phyloP scores from a whole-genome alignment of 2,888 invertebrate genomes.

The Dicycla oo region DNA sequence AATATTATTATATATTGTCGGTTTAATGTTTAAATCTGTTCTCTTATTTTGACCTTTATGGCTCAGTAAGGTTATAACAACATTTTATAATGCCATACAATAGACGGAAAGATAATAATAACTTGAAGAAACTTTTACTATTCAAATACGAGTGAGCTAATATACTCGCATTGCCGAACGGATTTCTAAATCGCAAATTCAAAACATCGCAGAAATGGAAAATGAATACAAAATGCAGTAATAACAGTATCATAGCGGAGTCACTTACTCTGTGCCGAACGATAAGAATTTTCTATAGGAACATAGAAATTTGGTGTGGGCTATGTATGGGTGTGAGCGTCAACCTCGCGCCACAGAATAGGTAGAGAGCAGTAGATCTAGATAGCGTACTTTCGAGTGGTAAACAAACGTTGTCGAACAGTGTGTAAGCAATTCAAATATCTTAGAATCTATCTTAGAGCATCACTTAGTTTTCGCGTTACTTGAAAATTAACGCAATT shows the following conservation, averaged over 20 bases:
- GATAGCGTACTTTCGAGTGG: background rate
- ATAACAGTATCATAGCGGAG: slow-evolving; percentile 41
- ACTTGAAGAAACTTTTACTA: background rate
- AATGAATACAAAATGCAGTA: slow-evolving; percentile 36
- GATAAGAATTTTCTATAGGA: slow-evolving; percentile 37
- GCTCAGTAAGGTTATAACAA: background rate
- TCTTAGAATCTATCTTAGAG: background rate
- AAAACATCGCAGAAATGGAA: slow-evolving; percentile 9
- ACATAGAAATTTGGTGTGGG: too few relatives aligned
- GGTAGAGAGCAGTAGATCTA: background rate
- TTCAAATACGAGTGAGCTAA: background rate
- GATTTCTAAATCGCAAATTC: background rate
- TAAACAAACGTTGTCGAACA: too few relatives aligned
- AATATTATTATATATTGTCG: too few relatives aligned
- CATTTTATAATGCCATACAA: background rate
- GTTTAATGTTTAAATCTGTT: background rate
- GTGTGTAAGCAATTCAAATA: background rate
- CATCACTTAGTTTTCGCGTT: background rate
- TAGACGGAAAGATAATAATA: slow-evolving; percentile 7
- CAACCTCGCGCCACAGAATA: background rate
- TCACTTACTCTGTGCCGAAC: slow-evolving; percentile 3
- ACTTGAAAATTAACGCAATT: background rate
- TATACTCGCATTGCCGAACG: background rate
- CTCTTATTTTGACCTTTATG: background rate
- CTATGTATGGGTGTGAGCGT: background rate